A percentile compares a stretch with the other conserved stretches of the same genome.
Conservation (phyloP, 2,888 invertebrate genomes). For the Drosophila atripex region DNA sequence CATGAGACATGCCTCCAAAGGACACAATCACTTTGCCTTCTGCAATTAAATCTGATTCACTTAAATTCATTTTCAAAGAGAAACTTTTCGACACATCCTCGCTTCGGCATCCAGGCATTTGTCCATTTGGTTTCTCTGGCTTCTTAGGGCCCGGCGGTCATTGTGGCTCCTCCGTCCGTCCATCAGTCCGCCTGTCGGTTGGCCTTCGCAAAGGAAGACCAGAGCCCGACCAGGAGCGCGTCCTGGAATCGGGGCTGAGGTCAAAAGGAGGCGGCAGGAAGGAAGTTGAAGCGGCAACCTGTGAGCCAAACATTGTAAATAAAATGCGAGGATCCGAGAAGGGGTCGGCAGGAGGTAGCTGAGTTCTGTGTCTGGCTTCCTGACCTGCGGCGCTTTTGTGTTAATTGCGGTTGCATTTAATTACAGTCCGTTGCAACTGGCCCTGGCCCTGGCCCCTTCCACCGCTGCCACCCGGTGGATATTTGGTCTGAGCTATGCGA, state of each 20-base stretch:
- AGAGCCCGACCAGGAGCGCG: constrained; percentile 16
- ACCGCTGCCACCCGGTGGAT: neutral
- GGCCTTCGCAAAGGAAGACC: constrained; percentile 47
- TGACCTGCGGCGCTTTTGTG: constrained; percentile 76
- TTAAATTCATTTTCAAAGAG: neutral
- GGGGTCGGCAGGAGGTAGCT: constrained; percentile 3
- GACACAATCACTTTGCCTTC: neutral
- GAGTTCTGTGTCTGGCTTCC: constrained; percentile 59
- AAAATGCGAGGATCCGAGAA: constrained; percentile 52
- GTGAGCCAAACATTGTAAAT: constrained; percentile 71
- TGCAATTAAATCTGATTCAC: neutral
- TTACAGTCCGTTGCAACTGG: constrained; percentile 73
- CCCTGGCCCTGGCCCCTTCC: constrained; percentile 29
- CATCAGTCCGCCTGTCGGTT: constrained; percentile 25
- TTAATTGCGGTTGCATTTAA: constrained; percentile 80
- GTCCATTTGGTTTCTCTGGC: constrained; percentile 42
- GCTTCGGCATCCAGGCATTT: constrained; percentile 33
- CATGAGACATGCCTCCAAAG: neutral
- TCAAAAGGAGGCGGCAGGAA: constrained; percentile 8
- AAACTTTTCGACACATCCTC: constrained; percentile 22
- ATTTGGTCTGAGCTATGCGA: constrained; percentile 1
- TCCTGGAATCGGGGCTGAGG: constrained; percentile 8
- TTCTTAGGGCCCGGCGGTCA: constrained; percentile 56
- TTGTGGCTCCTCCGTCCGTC: constrained; percentile 31
- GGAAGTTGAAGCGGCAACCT: constrained; percentile 43